phyloP scores from a whole-genome alignment of 2,113 vertebrate genomes.

The Ardeotis arabs region DNA sequence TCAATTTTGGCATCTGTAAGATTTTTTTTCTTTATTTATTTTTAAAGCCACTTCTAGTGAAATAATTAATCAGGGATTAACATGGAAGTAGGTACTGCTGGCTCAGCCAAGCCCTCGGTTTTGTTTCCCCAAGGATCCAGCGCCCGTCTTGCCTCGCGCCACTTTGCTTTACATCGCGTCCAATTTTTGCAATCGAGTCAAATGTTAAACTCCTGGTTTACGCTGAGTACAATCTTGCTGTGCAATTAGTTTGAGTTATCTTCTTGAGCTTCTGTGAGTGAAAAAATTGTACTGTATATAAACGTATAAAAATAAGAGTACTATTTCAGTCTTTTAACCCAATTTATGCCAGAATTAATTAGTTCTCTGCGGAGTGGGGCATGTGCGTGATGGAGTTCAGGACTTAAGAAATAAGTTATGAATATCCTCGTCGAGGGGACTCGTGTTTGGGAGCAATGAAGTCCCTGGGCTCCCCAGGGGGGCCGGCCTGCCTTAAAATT shows the following conservation, averaged over 20 bases:
- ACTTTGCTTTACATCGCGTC: rapidly evolving
- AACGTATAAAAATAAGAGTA: not conserved
- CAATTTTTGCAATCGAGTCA: rapidly evolving
- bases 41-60: not conserved
- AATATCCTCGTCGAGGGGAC: not conserved
- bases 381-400: not conserved
- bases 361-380: not conserved
- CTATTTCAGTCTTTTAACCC: not conserved
- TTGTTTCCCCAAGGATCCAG: not conserved
- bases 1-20: not conserved
- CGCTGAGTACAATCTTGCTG: not conserved
- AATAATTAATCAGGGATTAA: not conserved
- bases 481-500: not conserved
- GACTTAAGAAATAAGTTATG: not conserved
- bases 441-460: not conserved
- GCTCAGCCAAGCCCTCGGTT: not conserved
- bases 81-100: not conserved
- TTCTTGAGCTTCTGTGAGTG: not conserved
- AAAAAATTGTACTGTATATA: not conserved
- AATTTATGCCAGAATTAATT: not conserved
- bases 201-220: not conserved
- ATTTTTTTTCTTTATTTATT: not conserved
- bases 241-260: not conserved
- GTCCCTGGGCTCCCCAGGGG: not conserved
- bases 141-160: rapidly evolving